Base-by-base conservation (phyloP, 2,888 invertebrate species). In the Slavum lentiscoides region DNA sequence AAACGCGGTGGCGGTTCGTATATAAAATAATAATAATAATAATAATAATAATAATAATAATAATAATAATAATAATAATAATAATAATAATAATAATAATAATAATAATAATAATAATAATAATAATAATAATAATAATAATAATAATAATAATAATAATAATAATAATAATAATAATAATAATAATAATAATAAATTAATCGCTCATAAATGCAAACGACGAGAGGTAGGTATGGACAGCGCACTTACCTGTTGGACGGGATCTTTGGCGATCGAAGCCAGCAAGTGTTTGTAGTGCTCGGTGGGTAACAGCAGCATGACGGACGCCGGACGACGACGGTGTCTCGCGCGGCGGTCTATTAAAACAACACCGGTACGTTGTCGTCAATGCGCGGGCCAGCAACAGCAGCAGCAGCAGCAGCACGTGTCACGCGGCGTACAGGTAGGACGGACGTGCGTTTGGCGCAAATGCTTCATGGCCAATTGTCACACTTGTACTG, bases 401-500 rank as follows among this genome's bases (percentile, higher is more conserved):
- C 53, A 53, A 39, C 64, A 30, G 30, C 30, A 30, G 30, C 30
- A 30, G 30, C 53, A 15, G 23, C 53, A 53, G 39, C 58, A 80
- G 62, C 64, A 80, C 77, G 21, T 64, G 77, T 70, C 77, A 58
- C 77, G 70, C 61, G 77, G 30, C 69, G 53, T 21, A 80, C 13
- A 64, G 21, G 13, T 62, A 62, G 77, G 64, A 70, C 43, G 58
- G 17, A 58, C 77, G 55, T 62, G 15, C 70, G 77, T 80, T 69
- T 69, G 77, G 37, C 39, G 23, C 64, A 77, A 70, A 77, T 72
- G 70, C 64, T 80, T 62, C 77, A 80, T 80, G 70, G 70, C 70
- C 77, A 64, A 80, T 80, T 80, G 77, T 80, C 70, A 70, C 70
- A 55, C 53, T 23, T 64, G 23, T 64, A 80, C 77, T 80, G 66